Evolutionary conservation across 2,888 invertebrate genomes (phyloP), one percentile per base, ranked within the genome.

Genomic region (Ptycholaimellus sp.): DNA sequence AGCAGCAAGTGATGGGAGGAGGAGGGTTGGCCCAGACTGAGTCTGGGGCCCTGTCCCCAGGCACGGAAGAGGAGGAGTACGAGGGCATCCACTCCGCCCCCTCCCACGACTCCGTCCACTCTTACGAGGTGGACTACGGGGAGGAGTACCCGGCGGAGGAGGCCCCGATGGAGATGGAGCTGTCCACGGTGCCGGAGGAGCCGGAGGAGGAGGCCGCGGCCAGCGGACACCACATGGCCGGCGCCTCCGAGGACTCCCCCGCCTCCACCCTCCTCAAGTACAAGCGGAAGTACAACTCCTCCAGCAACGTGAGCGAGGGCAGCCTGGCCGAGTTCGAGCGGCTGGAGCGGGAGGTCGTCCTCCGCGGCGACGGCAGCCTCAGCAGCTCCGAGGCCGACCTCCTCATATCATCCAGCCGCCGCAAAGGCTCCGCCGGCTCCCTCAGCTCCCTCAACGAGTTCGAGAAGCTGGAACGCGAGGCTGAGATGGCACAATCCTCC

Each of bases 391-490:
- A 54, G 36, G 42, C 49, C 11, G 53, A 53, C 28, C 40, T 50
- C 14, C 38, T 46, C n/a, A 25, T 44, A 3, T 37, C 39, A 5
- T 4, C 23, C 3, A 16, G 16, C 25, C 25, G 18, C 7, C 29
- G 38, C 2, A 9, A 31, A n/a, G n/a, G 27, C 2, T 34, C 34
- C 17, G 30, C 19, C 9, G 54, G 54, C 30, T 54, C 53, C 11
- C 35, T 47, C 14, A 51, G 44, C 40, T 51, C 51, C 4, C 43
- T 54, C 6, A 44, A 48, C 16, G 54, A 55, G 36, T 55, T 55
- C 31, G 55, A 55, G 37, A 40, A 46, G 33, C 42, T 52, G 2
- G 55, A 54, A n/a, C n/a, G n/a, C n/a, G n/a, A n/a, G 39, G 42
- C 42, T n/a, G 54, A 54, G 39, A 36, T 52, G 13, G 46, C 45